Evolutionary conservation across 2,113 vertebrate species (phyloP).

Genomic region (Spea multiplicata): DNA sequence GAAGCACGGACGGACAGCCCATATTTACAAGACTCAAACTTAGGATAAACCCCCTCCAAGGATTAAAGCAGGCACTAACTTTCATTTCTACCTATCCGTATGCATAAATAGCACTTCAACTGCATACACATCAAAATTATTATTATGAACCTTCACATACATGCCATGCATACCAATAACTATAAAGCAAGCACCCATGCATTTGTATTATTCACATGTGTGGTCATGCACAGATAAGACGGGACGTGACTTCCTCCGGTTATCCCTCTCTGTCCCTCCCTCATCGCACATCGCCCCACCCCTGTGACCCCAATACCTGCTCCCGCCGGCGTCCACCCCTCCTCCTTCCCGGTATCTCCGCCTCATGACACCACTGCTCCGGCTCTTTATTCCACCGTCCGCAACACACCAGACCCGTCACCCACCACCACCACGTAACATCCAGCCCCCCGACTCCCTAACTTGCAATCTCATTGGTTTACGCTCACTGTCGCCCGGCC

Average conservation of each 20-base stretch:
- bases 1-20: too few species aligned
- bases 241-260: conserved; percentile 40
- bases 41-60: too few species aligned
- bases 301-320: conserved; percentile 36
- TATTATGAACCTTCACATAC: neutral
- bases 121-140: neutral
- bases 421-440: conserved; percentile 66
- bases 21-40: too few species aligned
- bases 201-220: conserved; percentile 31
- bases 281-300: neutral
- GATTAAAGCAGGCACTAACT: too few species aligned
- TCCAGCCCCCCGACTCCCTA: conserved; percentile 58
- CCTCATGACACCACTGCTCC: conserved; percentile 42
- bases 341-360: conserved; percentile 32
- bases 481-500: conserved; percentile 47
- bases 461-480: conserved; percentile 50
- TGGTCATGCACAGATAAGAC: conserved; percentile 24
- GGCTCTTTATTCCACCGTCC: conserved; percentile 78
- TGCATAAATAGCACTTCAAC: too few species aligned
- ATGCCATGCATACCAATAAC: too few species aligned
- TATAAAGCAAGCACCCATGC: neutral
- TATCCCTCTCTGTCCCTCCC: conserved; percentile 45
- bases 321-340: conserved; percentile 42
- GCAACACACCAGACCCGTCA: conserved; percentile 82
- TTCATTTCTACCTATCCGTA: too few species aligned